Percentiles rank a stretch among this genome's conserved stretches.
These are phyloP conservation scores for Harlomillsia oculata DNA, from an alignment of 1,140 invertebrate genomes.

Conservation along the genomic window DNA sequence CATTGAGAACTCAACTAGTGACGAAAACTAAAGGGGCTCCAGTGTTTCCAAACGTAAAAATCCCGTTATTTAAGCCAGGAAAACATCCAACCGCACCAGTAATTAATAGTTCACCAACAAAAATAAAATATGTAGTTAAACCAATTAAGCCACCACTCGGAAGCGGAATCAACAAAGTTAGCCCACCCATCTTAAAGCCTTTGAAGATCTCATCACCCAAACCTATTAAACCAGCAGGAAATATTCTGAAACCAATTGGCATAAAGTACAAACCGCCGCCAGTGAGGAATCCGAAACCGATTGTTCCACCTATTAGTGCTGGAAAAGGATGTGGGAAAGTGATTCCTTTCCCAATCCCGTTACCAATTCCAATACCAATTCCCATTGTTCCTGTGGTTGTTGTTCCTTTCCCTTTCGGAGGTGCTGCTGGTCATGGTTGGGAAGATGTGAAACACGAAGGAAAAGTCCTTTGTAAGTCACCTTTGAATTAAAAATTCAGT, in stretches of 20 bases:
- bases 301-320: not conserved
- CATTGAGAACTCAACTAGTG: no score
- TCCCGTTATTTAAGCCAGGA: not conserved
- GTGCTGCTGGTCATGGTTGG: constrained; percentile 5
- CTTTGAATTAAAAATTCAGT: not conserved
- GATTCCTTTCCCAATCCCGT: no score
- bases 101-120: no score
- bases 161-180: no score
- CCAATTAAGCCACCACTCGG: no score
- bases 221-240: no score
- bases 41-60: constrained; percentile 1
- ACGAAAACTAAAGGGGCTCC: no score
- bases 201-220: not conserved
- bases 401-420: constrained; percentile 27
- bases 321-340: constrained; percentile 2
- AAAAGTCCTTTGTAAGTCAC: constrained; percentile 16
- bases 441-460: constrained; percentile 5
- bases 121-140: no score
- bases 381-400: constrained; percentile 27
- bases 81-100: not conserved
- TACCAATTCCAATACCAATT: constrained; percentile 25
- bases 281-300: not conserved
- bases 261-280: constrained; percentile 1
- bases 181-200: no score
- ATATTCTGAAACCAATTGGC: not conserved